A percentile compares a stretch with the other conserved stretches of the same genome.
phyloP scores from a whole-genome alignment of 92 coral and sea anemone genomes.

The Chrysogorgia sp. region DNA sequence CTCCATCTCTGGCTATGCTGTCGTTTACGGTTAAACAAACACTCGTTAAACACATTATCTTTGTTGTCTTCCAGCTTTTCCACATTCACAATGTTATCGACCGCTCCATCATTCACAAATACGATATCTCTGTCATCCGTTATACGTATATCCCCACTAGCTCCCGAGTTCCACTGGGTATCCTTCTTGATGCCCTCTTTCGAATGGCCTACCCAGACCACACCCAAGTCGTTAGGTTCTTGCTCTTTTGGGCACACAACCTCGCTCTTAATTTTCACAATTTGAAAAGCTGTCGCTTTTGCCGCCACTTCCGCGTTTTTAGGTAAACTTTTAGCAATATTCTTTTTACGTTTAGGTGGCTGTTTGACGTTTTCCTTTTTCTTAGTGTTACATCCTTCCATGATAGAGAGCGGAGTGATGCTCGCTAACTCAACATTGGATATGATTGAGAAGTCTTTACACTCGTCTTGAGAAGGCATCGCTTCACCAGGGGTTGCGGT shows the following conservation, averaged over 20 bases:
- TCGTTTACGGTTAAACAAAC: background rate
- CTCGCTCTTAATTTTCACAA: background rate
- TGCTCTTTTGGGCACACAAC: background rate
- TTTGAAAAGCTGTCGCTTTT: background rate
- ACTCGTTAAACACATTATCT: slow-evolving; percentile 9
- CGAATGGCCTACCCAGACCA: background rate
- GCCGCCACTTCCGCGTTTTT: background rate
- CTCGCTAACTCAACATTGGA: background rate
- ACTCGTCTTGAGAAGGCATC: background rate
- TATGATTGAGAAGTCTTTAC: background rate
- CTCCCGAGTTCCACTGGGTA: background rate
- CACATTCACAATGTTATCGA: slow-evolving; percentile 12
- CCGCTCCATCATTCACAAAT: slow-evolving; percentile 32
- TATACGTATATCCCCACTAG: no score
- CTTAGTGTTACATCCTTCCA: background rate
- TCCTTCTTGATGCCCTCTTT: background rate
- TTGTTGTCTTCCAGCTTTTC: background rate
- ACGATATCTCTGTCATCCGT: slow-evolving; percentile 1
- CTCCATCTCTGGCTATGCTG: slow-evolving; percentile 1
- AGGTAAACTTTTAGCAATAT: background rate
- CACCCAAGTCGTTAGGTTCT: no score
- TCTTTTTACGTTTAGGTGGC: background rate
- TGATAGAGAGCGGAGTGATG: background rate
- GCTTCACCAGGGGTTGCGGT: no score
- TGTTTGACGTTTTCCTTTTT: background rate